Conservation (phyloP, 2,113 vertebrate species). For the Brienomyrus brachyistius region DNA sequence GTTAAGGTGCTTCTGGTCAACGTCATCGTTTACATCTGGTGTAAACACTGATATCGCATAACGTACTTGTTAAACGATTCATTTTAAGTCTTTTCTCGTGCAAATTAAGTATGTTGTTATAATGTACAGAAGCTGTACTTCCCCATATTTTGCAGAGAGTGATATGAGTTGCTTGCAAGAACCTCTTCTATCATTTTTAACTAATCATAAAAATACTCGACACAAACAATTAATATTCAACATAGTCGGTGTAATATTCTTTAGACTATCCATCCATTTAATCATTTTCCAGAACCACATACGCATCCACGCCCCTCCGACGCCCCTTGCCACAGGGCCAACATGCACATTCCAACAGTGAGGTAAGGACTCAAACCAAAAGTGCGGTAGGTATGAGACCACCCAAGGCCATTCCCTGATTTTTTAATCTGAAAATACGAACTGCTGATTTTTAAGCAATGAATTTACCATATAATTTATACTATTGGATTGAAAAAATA, state of each 20-base stretch:
- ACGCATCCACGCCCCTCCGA: background rate
- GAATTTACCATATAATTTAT: background rate
- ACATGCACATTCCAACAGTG: background rate
- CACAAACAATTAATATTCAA: background rate
- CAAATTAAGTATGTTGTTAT: background rate
- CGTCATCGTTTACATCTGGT: background rate
- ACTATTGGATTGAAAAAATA: background rate
- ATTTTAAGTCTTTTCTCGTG: background rate
- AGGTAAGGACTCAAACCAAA: background rate
- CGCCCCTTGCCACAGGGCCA: background rate
- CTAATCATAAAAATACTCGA: background rate
- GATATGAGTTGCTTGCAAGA: background rate
- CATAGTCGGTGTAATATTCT: background rate
- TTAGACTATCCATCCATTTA: background rate
- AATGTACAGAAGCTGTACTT: background rate
- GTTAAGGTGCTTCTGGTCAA: background rate
- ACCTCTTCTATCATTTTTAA: background rate
- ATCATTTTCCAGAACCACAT: background rate
- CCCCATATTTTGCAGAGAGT: background rate
- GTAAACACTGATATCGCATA: background rate
- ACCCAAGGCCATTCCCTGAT: background rate
- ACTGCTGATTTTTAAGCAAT: background rate
- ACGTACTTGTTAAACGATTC: background rate
- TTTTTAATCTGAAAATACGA: background rate
- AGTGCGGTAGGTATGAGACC: background rate